phyloP scores from a whole-genome alignment of 23 tunicate genomes.

The Trididemnum clinides region DNA sequence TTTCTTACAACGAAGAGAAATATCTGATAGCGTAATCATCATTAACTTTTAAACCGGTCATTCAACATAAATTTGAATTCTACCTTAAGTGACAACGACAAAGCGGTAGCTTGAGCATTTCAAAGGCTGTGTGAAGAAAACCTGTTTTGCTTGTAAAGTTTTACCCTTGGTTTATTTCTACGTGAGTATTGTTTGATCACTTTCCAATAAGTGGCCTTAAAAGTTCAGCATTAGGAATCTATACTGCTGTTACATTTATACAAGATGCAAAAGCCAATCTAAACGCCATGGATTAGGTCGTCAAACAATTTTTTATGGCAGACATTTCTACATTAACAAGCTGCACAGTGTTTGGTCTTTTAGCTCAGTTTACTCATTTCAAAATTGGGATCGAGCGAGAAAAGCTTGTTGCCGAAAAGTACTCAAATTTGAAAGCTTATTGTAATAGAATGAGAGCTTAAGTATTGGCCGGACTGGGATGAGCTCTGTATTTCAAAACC shows the following conservation, averaged over 20 bases:
- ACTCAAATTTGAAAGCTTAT: constrained; percentile 34
- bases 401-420: constrained; percentile 10
- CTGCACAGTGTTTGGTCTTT: constrained; percentile 35
- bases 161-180: constrained; percentile 33
- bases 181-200: not conserved
- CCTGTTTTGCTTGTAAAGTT: constrained; percentile 36
- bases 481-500: constrained; percentile 11
- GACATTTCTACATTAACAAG: constrained; percentile 20
- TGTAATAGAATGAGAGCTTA: constrained; percentile 47
- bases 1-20: constrained; percentile 45
- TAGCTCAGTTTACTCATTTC: constrained; percentile 10
- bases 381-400: not conserved
- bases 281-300: constrained; percentile 60
- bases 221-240: not conserved
- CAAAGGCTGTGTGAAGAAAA: constrained; percentile 57
- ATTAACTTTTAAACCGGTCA: constrained; percentile 39
- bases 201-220: constrained; percentile 18
- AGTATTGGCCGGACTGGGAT: constrained; percentile 61
- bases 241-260: not conserved
- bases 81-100: constrained; percentile 26
- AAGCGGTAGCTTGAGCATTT: constrained; percentile 39
- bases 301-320: constrained; percentile 60
- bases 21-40: constrained; percentile 39
- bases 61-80: constrained; percentile 10
- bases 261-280: not conserved